These are phyloP conservation scores for Daktulosphaira vitifoliae DNA, from an alignment of 1,140 invertebrate species.

Conservation along the genomic window DNA sequence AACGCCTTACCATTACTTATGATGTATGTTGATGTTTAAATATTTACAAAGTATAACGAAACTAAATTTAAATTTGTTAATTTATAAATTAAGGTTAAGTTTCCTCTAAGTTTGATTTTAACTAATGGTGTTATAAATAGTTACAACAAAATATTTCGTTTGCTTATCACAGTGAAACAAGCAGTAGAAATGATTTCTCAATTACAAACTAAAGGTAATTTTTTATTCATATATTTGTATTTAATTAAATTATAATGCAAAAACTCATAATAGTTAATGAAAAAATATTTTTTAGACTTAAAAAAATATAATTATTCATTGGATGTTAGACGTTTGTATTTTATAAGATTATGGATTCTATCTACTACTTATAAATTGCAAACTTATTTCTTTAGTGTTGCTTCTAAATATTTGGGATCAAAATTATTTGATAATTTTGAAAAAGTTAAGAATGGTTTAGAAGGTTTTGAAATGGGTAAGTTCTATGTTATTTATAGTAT, in stretches of 20 bases:
- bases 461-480: conserved; percentile 18
- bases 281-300: conserved; percentile 15
- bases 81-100: conserved; percentile 9
- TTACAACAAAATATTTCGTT: conserved; percentile 24
- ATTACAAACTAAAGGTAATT: conserved; percentile 24
- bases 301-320: conserved; percentile 22
- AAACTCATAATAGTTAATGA: neutral
- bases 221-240: neutral
- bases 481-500: neutral
- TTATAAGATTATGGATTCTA: conserved; percentile 28
- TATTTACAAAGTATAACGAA: no score
- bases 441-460: conserved; percentile 27
- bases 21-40: conserved; percentile 1
- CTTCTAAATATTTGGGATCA: conserved; percentile 7
- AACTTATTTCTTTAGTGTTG: conserved; percentile 28
- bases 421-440: conserved; percentile 26
- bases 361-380: conserved; percentile 26
- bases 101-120: conserved; percentile 23
- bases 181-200: conserved; percentile 19
- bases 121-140: conserved; percentile 6
- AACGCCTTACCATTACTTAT: conserved; percentile 15
- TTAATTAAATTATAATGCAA: neutral
- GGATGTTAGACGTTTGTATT: conserved; percentile 23
- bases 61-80: no score
- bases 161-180: conserved; percentile 17